Percentiles rank a stretch among this genome's conserved stretches.
Conservation (phyloP, 2,797 vertebrate species). For the Bufotes viridis region DNA sequence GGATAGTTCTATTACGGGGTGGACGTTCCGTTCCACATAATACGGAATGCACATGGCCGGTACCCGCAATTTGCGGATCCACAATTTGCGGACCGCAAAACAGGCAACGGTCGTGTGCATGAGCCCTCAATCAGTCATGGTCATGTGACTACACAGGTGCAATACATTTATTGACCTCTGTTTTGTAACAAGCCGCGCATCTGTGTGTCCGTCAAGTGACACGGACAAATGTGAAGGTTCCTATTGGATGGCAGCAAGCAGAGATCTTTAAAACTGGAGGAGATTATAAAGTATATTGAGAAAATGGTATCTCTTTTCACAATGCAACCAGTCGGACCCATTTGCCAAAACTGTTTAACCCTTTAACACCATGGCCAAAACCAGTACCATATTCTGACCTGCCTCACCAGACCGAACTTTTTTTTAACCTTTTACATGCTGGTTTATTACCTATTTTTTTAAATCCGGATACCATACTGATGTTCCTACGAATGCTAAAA, state of each 20-base stretch:
- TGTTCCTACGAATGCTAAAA: background rate
- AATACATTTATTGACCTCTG: too few relatives aligned
- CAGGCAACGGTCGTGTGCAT: too few relatives aligned
- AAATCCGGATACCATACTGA: background rate
- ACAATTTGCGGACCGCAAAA: too few relatives aligned
- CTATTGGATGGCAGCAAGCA: background rate
- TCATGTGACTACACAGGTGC: too few relatives aligned
- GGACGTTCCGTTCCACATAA: too few relatives aligned
- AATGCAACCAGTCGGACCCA: background rate
- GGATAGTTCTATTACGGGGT: too few relatives aligned
- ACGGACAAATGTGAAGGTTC: background rate
- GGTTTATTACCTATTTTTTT: background rate
- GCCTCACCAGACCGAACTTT: too few relatives aligned
- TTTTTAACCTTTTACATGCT: background rate
- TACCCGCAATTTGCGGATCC: too few relatives aligned
- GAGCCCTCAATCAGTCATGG: too few relatives aligned
- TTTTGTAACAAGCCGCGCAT: too few relatives aligned
- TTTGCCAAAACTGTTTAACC: background rate
- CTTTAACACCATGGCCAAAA: background rate
- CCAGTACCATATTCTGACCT: background rate
- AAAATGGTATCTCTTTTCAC: background rate
- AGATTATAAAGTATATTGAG: background rate
- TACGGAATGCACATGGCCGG: too few relatives aligned
- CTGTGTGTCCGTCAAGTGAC: too few relatives aligned
- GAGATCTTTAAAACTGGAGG: background rate